Base-by-base conservation (phyloP, 2,113 vertebrate species). In the Dasyurus viverrinus region DNA sequence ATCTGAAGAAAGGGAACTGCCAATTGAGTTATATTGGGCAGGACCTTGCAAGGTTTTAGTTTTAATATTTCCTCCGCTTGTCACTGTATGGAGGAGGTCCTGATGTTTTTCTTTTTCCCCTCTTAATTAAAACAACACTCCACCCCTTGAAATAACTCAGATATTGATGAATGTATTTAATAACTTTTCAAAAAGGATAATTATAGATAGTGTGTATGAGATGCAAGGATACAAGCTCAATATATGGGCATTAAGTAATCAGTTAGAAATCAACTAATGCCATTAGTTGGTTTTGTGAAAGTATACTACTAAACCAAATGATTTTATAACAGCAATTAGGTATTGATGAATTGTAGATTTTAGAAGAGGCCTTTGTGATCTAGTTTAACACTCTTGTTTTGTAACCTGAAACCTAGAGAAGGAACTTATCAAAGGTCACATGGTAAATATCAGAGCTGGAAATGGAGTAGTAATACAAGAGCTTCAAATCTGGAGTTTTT, bases 1-100 rank as follows among this genome's bases (percentile, higher is more conserved):
- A 94, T 91, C 48, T 89, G 54, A 95, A 94, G 52, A 68, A 97
- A 96, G 47, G 91, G 54, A 93, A 52, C 89, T 89, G 48, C 89
- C 52, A 91, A 50, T 46, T 76, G 19, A 96, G 14, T 57, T 60
- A 90, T 90, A 91, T 93, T 89, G 54, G 23, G 5, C 91, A 54
- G 27, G 30, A 3, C 60, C 53, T 68, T n/a, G 53, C 1, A 60
- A 53, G 30, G 89, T 92, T 92, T 42, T 92, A 48, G 94, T 95
- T 93, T 8, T 93, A 90, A 8, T 46, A 46, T 93, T 89, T 94
- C 89, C 9, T 90, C 27, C 22, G 89, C 36, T 19, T 76, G 36
- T 76, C 36, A 76, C 36, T n/a, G 4, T 76, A 36, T 76, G 68
- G n/a, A 76, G 36, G 68, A 76, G 5, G 14, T 76, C 16, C 14